phyloP scores from a whole-genome alignment of 2,888 invertebrate genomes.

The Drosophila diplacantha region DNA sequence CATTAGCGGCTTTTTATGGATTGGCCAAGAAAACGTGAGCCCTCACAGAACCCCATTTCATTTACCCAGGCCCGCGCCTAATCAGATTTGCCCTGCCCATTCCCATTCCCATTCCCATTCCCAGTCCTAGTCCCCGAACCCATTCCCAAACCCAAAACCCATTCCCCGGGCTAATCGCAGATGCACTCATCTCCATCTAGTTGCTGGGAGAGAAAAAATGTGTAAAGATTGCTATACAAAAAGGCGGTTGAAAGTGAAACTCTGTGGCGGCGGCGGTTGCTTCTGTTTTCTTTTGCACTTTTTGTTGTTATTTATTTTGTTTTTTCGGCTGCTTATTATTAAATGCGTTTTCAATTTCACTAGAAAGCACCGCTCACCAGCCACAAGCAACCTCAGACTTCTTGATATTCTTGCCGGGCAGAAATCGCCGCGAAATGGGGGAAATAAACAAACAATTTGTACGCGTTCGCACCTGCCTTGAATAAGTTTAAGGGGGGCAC shows the following conservation, averaged over 20 bases:
- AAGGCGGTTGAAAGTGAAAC: constrained; percentile 59
- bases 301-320: constrained; percentile 36
- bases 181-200: constrained; percentile 24
- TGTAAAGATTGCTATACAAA: background rate
- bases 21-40: constrained; percentile 63
- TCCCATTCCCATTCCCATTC: constrained; percentile 9
- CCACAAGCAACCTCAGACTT: constrained; percentile 13
- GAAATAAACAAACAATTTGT: constrained; percentile 52
- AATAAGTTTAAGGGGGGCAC: background rate
- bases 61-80: constrained; percentile 30
- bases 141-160: background rate
- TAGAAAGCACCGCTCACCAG: constrained; percentile 57
- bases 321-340: constrained; percentile 44
- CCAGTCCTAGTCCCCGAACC: constrained; percentile 2
- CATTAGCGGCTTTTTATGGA: constrained; percentile 48
- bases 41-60: constrained; percentile 33
- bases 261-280: constrained; percentile 31
- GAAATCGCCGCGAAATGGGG: constrained; percentile 56
- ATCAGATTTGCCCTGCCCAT: constrained; percentile 52
- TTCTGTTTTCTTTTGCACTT: constrained; percentile 18
- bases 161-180: constrained; percentile 24
- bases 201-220: constrained; percentile 37
- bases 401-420: constrained; percentile 61
- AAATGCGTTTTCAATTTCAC: constrained; percentile 71
- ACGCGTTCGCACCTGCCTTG: constrained; percentile 23